Percentiles rank a stretch among this genome's conserved stretches.
Conservation (phyloP, 1,140 invertebrate genomes). For the Thalassaphorura encarpata region DNA sequence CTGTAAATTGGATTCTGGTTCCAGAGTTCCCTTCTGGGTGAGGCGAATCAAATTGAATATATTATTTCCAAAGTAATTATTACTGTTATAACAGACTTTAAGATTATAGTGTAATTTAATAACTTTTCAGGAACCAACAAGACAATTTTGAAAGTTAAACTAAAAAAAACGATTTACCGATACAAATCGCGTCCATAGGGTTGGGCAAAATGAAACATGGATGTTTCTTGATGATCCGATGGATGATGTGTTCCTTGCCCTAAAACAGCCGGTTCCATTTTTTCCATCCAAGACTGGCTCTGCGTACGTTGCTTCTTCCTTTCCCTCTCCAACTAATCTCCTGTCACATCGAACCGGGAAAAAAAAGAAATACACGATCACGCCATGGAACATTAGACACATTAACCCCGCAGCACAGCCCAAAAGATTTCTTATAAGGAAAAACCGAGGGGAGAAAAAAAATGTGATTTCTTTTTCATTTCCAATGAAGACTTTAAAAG, state of each 20-base stretch:
- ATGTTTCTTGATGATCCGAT: conserved; percentile 29
- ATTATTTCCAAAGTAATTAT: too few species aligned
- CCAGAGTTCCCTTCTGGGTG: too few species aligned
- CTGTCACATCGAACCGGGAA: conserved; percentile 20
- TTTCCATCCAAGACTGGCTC: conserved; percentile 36
- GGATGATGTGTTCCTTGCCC: conserved; percentile 16
- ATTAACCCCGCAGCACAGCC: too few species aligned
- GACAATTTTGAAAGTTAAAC: neutral
- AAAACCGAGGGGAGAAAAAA: too few species aligned
- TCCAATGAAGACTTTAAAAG: too few species aligned
- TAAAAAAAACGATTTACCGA: too few species aligned
- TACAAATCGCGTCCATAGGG: conserved; percentile 33
- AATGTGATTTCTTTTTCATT: too few species aligned
- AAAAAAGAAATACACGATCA: neutral
- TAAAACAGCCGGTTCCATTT: conserved; percentile 27
- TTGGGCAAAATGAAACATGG: conserved; percentile 35
- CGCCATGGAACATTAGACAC: conserved; percentile 8
- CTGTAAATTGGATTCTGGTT: too few species aligned
- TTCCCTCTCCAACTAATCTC: conserved; percentile 32
- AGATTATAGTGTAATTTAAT: neutral
- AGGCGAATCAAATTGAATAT: too few species aligned
- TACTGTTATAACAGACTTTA: too few species aligned
- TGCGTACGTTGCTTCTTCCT: conserved; percentile 37
- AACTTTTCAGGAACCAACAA: neutral
- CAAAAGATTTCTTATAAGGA: too few species aligned